Evolutionary conservation across 2,888 invertebrate species (phyloP).

Genomic region (Mesorhabditis belari): DNA sequence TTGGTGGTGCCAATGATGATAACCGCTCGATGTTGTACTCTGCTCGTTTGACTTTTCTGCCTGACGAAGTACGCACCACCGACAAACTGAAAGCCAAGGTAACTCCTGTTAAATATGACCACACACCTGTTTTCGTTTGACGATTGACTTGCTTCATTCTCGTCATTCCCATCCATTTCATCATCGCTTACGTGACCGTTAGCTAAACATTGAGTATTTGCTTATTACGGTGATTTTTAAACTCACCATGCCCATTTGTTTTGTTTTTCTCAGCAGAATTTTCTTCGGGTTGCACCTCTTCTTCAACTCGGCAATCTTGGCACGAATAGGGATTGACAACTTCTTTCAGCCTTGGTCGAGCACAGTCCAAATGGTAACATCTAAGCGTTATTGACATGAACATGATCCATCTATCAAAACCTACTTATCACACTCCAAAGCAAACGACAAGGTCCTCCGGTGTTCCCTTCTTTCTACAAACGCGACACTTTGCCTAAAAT

Average conservation of each 20-base stretch:
- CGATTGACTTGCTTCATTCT: neutral
- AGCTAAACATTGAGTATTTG: too few species aligned
- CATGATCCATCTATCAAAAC: too few species aligned
- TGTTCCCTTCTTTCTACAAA: constrained; percentile 77
- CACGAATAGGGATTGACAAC: neutral
- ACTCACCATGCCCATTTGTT: neutral
- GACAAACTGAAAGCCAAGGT: too few species aligned
- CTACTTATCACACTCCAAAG: constrained; percentile 82
- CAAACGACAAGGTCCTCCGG: constrained; percentile 87
- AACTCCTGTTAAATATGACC: too few species aligned
- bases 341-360: constrained; percentile 69
- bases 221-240: too few species aligned
- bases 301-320: neutral
- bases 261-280: neutral
- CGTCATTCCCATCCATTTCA: neutral
- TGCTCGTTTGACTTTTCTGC: neutral
- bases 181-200: neutral
- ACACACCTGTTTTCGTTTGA: too few species aligned
- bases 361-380: constrained; percentile 89
- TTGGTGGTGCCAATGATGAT: neutral
- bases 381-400: too few species aligned
- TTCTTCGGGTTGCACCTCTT: neutral
- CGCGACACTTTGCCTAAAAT: constrained; percentile 72
- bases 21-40: neutral
- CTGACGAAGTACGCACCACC: neutral